phyloP scores from a whole-genome alignment of 2,797 vertebrate genomes.

The Lemur catta region DNA sequence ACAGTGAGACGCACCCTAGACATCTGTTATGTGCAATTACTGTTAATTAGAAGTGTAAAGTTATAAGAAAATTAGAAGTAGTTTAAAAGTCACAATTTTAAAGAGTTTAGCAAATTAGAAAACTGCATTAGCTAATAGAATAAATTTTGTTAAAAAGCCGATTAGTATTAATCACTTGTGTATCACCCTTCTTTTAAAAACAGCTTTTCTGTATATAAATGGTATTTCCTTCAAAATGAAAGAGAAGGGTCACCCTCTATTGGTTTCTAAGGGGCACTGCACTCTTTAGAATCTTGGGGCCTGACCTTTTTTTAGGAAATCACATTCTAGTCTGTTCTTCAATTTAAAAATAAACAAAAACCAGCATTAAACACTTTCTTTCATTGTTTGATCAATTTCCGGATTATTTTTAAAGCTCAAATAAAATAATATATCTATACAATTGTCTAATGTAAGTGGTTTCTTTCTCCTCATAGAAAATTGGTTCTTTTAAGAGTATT shows the following conservation, averaged over 20 bases:
- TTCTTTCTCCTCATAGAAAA: background rate
- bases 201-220: constrained; percentile 35
- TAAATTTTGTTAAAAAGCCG: constrained; percentile 4
- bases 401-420: background rate
- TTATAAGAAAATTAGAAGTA: background rate
- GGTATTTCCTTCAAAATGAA: background rate
- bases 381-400: background rate
- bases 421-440: background rate
- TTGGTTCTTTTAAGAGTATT: background rate
- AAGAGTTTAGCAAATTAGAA: constrained; percentile 46
- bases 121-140: background rate
- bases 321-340: background rate
- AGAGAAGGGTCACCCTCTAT: constrained; percentile 50
- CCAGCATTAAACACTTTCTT: background rate
- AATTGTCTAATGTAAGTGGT: background rate
- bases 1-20: background rate
- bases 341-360: background rate
- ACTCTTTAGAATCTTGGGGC: background rate
- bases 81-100: constrained; percentile 19
- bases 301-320: background rate
- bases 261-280: constrained; percentile 40
- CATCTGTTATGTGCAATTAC: background rate
- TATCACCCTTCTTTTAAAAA: constrained; percentile 13
- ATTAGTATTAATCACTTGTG: constrained; percentile 39
- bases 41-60: background rate